Base-by-base conservation (phyloP, 2,113 vertebrate species). In the Cairina moschata region DNA sequence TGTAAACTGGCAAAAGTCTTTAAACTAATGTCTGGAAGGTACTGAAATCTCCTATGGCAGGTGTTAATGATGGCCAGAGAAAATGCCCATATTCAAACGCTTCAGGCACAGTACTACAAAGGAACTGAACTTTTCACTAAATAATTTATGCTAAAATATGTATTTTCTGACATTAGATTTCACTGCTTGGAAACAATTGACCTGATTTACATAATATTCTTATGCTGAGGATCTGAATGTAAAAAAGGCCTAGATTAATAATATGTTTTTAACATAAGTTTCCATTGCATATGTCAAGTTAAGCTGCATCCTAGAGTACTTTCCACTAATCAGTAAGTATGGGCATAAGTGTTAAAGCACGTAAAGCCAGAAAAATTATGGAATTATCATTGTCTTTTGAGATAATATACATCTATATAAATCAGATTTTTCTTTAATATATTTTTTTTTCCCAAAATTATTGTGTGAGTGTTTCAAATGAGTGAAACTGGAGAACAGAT, bases 71-170 rank as follows among this genome's bases (percentile, higher is more conserved):
- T 81, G 80, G 82, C 93, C 85, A 79, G 68, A 96, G 54, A 86
- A 97, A 93, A 94, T 92, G 73, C 63, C 91, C 52, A 94, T 91
- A 97, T 86, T 97, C 50, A 0, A 96, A 89, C 91, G 92, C 96
- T 96, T 95, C 94, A 88, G 96, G 95, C 85, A 85, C 88, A 91
- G 48, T 90, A 79, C 88, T 96, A 91, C 95, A 98, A 97, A 97
- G 93, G 97, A 97, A 97, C 66, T 98, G 98, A 98, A 98, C 97
- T 98, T 98, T 98, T 97, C 93, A 97, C 96, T 94, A 96, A 97
- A 96, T 98, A 98, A 98, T 98, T 82, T 98, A 98, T 98, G 98
- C 96, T 98, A 98, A 98, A 98, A 98, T 98, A 98, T 98, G 98
- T 97, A 98, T 97, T 98, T 98, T 97, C 91, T 98, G 98, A 98